Evolutionary conservation across 2,797 vertebrate species (phyloP).

Genomic region (Scolopax rusticola): DNA sequence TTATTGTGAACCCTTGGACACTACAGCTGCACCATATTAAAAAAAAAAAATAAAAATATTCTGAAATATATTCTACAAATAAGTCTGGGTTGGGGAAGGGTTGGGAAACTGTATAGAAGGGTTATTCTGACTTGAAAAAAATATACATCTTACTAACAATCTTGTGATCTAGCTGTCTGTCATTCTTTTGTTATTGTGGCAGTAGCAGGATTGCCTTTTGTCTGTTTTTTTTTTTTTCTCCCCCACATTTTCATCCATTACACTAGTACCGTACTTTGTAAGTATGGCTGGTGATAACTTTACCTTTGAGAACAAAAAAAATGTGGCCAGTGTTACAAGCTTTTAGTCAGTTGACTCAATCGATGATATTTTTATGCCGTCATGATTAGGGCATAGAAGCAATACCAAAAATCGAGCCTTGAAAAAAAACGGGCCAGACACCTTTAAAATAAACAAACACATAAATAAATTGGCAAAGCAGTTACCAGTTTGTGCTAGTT

Average conservation of each 20-base stretch:
- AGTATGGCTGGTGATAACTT: constrained; percentile 72
- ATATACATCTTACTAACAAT: constrained; percentile 87
- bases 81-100: constrained; percentile 71
- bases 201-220: constrained; percentile 74
- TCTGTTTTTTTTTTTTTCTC: not conserved
- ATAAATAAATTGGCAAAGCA: constrained; percentile 81
- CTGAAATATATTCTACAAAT: constrained; percentile 69
- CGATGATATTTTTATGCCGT: constrained; percentile 69
- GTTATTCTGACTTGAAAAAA: constrained; percentile 71
- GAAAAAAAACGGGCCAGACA: constrained; percentile 82
- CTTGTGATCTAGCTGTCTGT: constrained; percentile 87
- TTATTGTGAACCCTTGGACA: constrained; percentile 84
- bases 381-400: constrained; percentile 84
- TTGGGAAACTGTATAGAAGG: constrained; percentile 72
- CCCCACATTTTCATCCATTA: constrained; percentile 45
- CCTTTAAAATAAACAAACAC: not conserved
- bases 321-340: constrained; percentile 73
- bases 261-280: constrained; percentile 76
- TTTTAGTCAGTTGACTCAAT: constrained; percentile 61
- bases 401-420: constrained; percentile 83
- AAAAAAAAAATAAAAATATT: not conserved
- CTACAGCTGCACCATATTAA: constrained; percentile 77
- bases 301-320: constrained; percentile 73
- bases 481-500: constrained; percentile 91
- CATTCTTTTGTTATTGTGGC: constrained; percentile 77